phyloP scores from a whole-genome alignment of 2,113 vertebrate species.

The Bufo bufo region DNA sequence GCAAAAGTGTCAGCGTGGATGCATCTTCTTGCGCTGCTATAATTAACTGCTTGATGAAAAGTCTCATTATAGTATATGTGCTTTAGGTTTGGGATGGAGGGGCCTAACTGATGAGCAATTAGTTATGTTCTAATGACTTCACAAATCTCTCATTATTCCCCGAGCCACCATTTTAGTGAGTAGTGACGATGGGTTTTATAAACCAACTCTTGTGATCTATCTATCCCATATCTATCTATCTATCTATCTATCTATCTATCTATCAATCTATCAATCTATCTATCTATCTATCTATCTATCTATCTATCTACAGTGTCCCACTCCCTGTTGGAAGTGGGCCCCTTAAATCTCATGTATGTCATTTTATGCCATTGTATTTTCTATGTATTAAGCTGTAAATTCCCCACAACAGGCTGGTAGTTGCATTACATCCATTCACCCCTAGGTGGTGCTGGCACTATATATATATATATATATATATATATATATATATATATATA shows the following conservation, averaged over 20 bases:
- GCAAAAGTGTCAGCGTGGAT: slow-evolving; percentile 60
- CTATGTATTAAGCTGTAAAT: too few relatives aligned
- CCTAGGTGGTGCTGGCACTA: too few relatives aligned
- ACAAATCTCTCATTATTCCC: neutral
- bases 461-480: too few relatives aligned
- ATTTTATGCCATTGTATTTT: too few relatives aligned
- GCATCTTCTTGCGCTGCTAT: slow-evolving; percentile 57
- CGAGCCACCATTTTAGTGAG: neutral
- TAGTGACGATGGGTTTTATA: neutral
- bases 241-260: slow-evolving; percentile 6
- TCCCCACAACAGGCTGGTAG: too few relatives aligned
- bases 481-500: too few relatives aligned
- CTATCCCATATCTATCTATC: slow-evolving; percentile 1
- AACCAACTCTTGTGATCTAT: neutral
- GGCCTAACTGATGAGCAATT: slow-evolving; percentile 61
- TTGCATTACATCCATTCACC: too few relatives aligned
- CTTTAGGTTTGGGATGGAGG: slow-evolving; percentile 25
- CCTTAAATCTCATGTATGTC: too few relatives aligned
- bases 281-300: slow-evolving; percentile 5
- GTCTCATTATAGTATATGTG: slow-evolving; percentile 62
- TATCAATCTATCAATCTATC: slow-evolving; percentile 5
- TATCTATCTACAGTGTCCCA: neutral
- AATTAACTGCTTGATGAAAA: slow-evolving; percentile 68
- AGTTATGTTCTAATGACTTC: slow-evolving; percentile 62
- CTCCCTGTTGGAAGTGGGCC: neutral